Evolutionary conservation across 1,140 invertebrate genomes (phyloP).

Genomic region (Doryteuthis pealeii): DNA sequence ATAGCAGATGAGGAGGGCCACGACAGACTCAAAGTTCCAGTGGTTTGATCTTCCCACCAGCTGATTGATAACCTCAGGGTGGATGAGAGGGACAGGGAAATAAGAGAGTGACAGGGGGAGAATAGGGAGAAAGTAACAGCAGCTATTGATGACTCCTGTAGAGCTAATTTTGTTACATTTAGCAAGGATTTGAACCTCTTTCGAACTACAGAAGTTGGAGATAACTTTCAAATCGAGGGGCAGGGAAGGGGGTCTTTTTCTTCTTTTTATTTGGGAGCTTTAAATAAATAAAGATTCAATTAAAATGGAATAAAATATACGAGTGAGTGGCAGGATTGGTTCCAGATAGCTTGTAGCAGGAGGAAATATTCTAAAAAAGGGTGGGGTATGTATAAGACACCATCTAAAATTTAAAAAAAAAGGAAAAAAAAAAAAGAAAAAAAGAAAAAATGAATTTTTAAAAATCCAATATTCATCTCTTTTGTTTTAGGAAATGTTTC

Average conservation of each 20-base stretch:
- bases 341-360: constrained; percentile 12
- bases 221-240: neutral
- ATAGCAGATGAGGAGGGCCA: neutral
- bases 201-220: neutral
- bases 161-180: neutral
- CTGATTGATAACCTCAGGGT: too few relatives aligned
- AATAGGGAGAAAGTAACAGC: neutral
- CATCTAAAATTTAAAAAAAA: constrained; percentile 12
- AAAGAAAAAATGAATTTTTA: neutral
- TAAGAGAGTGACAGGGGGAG: too few relatives aligned
- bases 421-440: neutral
- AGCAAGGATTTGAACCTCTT: too few relatives aligned
- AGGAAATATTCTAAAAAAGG: neutral
- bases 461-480: constrained; percentile 1
- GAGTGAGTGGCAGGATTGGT: constrained; percentile 11
- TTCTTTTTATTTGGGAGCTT: neutral
- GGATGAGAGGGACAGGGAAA: too few relatives aligned
- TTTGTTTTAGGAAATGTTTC: neutral
- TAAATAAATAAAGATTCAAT: constrained; percentile 14
- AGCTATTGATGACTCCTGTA: neutral
- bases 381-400: constrained; percentile 2
- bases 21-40: neutral
- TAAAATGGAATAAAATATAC: constrained; percentile 6
- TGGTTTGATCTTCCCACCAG: too few relatives aligned
- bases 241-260: too few relatives aligned